Percentiles rank a stretch among this genome's conserved stretches.
phyloP scores from a whole-genome alignment of 2,113 vertebrate species.

The Lepus europaeus region DNA sequence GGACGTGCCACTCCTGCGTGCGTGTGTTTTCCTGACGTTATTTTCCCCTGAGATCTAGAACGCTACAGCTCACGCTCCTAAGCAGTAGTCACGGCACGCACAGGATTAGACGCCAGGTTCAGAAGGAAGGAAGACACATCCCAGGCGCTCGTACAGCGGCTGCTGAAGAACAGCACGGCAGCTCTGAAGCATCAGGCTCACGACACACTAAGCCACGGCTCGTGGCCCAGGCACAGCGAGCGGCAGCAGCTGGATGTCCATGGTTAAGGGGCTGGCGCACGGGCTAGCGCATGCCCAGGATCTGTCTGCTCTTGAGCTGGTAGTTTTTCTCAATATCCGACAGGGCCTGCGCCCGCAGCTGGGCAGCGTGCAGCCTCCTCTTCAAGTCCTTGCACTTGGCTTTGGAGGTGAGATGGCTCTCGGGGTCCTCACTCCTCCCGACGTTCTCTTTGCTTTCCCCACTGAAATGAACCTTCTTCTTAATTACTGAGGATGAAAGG shows the following conservation, averaged over 20 bases:
- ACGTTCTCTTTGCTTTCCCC: conserved; percentile 91
- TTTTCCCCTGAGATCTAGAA: conserved; percentile 11
- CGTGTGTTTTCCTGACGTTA: conserved; percentile 8
- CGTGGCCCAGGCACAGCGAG: neutral
- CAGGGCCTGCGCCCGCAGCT: conserved; percentile 89
- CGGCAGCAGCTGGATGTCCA: neutral
- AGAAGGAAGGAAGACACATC: too few species aligned
- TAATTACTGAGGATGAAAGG: conserved; percentile 86
- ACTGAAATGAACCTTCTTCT: conserved; percentile 94
- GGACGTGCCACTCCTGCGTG: neutral
- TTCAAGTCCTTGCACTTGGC: conserved; percentile 87
- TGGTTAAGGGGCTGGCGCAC: neutral
- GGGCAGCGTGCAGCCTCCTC: conserved; percentile 90
- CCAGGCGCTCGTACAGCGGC: neutral
- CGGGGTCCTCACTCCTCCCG: conserved; percentile 62
- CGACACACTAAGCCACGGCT: neutral
- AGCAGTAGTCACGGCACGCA: conserved; percentile 4
- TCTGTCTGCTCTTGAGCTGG: conserved; percentile 91
- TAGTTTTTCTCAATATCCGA: conserved; percentile 90
- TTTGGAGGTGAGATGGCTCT: conserved; percentile 73
- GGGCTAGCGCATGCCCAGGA: conserved; percentile 93
- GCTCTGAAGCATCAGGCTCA: neutral
- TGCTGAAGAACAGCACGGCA: neutral
- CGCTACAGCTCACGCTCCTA: neutral
- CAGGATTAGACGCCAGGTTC: conserved; percentile 5